Base-by-base conservation (phyloP, 2,113 vertebrate species). In the Chlorocebus sabaeus region DNA sequence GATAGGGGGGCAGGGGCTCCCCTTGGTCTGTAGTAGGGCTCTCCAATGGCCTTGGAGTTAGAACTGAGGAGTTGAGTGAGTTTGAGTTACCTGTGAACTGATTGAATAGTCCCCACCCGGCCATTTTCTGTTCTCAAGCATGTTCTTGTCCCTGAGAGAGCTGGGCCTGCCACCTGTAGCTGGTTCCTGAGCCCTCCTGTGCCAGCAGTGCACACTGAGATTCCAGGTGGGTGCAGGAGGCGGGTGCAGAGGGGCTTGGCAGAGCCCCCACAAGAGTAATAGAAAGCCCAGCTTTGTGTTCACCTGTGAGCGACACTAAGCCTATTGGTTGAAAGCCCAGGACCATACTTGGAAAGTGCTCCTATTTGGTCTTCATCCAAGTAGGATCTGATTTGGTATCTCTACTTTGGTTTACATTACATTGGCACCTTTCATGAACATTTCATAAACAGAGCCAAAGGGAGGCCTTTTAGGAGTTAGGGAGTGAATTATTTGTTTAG, bases 101-200 rank as follows among this genome's bases (percentile, higher is more conserved):
- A 43, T 45, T 92, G 25, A 11, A 0, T 45, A 0, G 10, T 81
- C 75, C 48, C 55, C 8, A 0, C 32, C 14, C 45, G 18, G 50
- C 52, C 0, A 0, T n/a, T 30, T 17, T 59, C 55, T 64, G 18
- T 23, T 50, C 43, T 38, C 30, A 4, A 50, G n/a, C 16, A 0
- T 8, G 1, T 27, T n/a, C 61, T 20, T 9, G 23, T 78, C 6
- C 22, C 45, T 13, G 3, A 6, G 40, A 79, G 55, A 40, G 55
- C 38, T 27, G n/a, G 57, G 87, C n/a, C 12, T 14, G 59, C 79
- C 68, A 1, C 64, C 76, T 32, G 25, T 14, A 23, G 64, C 70
- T 8, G 0, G 10, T 17, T 70, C 32, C 52, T 14, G 5, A 57
- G 30, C 32, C 30, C 61, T 16, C 6, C 5, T 16, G 11, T 57